Evolutionary conservation across 2,797 vertebrate genomes (phyloP).

Genomic region (Pseudocheirus occidentalis): DNA sequence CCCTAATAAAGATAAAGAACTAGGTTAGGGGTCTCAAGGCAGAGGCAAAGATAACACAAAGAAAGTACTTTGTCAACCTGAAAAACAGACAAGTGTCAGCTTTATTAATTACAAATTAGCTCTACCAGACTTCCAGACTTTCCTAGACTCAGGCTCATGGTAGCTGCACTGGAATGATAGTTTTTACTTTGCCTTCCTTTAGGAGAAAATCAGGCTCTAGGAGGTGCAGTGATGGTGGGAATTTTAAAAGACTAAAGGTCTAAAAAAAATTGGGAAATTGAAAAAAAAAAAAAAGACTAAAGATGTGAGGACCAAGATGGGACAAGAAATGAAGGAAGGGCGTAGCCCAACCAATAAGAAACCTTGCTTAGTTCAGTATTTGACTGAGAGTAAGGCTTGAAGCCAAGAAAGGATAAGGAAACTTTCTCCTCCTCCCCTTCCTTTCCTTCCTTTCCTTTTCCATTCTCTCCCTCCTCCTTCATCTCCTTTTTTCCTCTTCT

Average conservation of each 20-base stretch:
- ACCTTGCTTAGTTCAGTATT: neutral
- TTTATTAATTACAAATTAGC: neutral
- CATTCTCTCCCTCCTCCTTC: neutral
- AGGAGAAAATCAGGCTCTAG: neutral
- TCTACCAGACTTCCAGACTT: neutral
- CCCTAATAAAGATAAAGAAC: neutral
- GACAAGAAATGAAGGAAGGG: neutral
- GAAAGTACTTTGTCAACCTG: neutral
- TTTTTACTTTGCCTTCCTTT: neutral
- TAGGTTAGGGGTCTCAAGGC: neutral
- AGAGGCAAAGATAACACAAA: neutral
- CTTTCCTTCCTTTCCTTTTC: neutral
- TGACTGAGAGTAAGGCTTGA: neutral
- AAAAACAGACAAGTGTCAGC: neutral
- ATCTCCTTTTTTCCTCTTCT: neutral
- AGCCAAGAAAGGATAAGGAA: neutral
- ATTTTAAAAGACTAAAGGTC: neutral
- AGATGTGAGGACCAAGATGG: neutral
- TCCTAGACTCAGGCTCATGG: neutral
- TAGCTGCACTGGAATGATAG: neutral
- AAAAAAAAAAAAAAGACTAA: too few species aligned
- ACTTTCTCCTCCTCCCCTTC: neutral
- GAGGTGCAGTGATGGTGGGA: neutral
- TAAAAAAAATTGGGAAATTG: too few species aligned
- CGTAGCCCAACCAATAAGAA: neutral